A percentile compares a stretch with the other conserved stretches of the same genome.
These are phyloP conservation scores for Peromyscus leucopus DNA, from an alignment of 2,113 vertebrate genomes.

Conservation along the genomic window DNA sequence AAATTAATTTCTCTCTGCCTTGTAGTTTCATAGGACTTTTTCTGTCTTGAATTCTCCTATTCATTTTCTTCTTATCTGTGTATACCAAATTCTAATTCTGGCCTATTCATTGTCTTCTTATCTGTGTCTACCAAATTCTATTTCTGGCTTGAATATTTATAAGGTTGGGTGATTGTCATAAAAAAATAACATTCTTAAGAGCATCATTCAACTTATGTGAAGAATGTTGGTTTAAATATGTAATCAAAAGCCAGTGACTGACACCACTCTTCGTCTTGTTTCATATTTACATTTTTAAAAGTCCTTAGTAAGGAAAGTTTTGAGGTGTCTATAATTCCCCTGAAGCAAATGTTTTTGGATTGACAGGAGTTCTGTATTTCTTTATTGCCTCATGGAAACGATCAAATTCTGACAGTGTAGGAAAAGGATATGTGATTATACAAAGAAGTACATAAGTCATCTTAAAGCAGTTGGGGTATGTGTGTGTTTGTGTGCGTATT, in stretches of 20 bases:
- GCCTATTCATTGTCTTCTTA: not conserved
- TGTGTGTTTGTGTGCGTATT: slow-evolving; percentile 44
- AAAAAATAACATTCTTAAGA: not conserved
- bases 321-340: slow-evolving; percentile 20
- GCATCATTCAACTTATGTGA: not conserved
- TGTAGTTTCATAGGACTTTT: slow-evolving; percentile 9
- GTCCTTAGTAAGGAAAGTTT: slow-evolving; percentile 5
- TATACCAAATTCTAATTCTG: not conserved
- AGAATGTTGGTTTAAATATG: slow-evolving; percentile 10
- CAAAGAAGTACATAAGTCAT: slow-evolving; percentile 52
- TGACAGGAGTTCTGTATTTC: slow-evolving; percentile 35
- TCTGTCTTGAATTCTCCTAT: not conserved
- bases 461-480: not conserved
- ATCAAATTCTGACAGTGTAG: not conserved
- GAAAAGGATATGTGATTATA: slow-evolving; percentile 32
- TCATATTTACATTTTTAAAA: slow-evolving; percentile 42
- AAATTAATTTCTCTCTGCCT: not conserved
- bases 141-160: not conserved
- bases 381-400: slow-evolving; percentile 67
- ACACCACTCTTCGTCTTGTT: not conserved
- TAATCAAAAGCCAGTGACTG: not conserved
- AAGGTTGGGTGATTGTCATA: not conserved
- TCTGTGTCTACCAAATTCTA: not conserved
- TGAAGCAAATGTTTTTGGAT: slow-evolving; percentile 53
- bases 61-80: not conserved